These are phyloP conservation scores for Metellina segmentata DNA, from an alignment of 2,888 invertebrate species.

Conservation along the genomic window DNA sequence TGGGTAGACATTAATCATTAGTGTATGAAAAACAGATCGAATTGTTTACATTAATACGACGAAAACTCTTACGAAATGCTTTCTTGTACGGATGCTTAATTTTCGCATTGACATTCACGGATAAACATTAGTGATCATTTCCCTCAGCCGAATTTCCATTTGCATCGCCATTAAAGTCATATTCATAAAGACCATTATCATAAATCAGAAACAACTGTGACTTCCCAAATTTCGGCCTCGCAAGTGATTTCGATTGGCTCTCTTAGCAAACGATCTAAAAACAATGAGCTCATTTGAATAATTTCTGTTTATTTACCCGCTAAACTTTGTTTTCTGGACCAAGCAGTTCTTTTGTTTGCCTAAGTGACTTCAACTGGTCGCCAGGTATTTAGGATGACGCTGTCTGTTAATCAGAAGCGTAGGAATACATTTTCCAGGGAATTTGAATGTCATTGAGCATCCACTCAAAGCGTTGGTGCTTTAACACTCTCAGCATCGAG, in stretches of 20 bases:
- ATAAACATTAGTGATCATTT: conserved; percentile 59
- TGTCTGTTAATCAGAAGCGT: conserved; percentile 9
- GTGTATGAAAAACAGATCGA: conserved; percentile 44
- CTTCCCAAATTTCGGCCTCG: conserved; percentile 12
- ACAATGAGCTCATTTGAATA: conserved; percentile 69
- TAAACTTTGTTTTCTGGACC: conserved; percentile 19
- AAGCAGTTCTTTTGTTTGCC: neutral
- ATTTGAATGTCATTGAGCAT: conserved; percentile 10
- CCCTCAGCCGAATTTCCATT: conserved; percentile 31
- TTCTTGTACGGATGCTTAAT: conserved; percentile 45
- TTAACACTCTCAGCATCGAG: too few species aligned
- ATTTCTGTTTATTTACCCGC: conserved; percentile 52
- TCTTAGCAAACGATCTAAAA: conserved; percentile 42
- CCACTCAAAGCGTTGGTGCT: neutral
- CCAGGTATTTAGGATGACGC: neutral
- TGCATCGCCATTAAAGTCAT: conserved; percentile 71
- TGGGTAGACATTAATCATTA: conserved; percentile 49
- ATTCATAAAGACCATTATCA: conserved; percentile 75
- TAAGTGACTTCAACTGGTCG: conserved; percentile 55
- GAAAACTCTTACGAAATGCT: conserved; percentile 11
- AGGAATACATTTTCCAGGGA: neutral
- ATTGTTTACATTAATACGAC: conserved; percentile 58
- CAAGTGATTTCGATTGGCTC: conserved; percentile 57
- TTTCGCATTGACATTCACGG: conserved; percentile 18
- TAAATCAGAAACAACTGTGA: conserved; percentile 76